phyloP scores from a whole-genome alignment of 2,888 invertebrate genomes.

The Hipparchia semele region DNA sequence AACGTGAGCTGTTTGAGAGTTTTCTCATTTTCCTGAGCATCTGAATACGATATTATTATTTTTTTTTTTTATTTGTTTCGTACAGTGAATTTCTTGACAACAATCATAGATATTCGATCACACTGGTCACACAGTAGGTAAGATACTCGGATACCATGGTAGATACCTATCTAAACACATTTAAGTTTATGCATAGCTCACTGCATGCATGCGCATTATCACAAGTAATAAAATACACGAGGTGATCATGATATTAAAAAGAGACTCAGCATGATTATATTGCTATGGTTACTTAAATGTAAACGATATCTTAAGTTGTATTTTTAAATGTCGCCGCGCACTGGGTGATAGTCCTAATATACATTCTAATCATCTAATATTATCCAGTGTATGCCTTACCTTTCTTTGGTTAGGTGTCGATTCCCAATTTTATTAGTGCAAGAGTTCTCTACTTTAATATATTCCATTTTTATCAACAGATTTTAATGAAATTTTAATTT shows the following conservation, averaged over 20 bases:
- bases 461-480: conserved; percentile 63
- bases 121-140: neutral
- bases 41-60: no score
- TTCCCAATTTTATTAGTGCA: conserved; percentile 54
- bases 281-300: conserved; percentile 49
- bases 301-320: conserved; percentile 63
- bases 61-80: no score
- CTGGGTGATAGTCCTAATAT: conserved; percentile 61
- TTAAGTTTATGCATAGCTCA: conserved; percentile 21
- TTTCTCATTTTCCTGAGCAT: no score
- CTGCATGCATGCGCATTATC: conserved; percentile 12
- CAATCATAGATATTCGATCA: no score
- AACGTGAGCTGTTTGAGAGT: no score
- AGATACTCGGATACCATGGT: neutral
- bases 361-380: conserved; percentile 44
- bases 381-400: conserved; percentile 34
- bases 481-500: conserved; percentile 62
- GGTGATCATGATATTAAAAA: conserved; percentile 30
- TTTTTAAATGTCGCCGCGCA: conserved; percentile 59
- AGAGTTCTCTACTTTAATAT: conserved; percentile 54
- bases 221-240: conserved; percentile 22
- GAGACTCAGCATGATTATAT: conserved; percentile 43
- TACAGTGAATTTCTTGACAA: no score
- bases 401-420: conserved; percentile 58
- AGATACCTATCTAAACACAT: neutral